phyloP scores from a whole-genome alignment of 2,113 vertebrate species.

The Pandion haliaetus region DNA sequence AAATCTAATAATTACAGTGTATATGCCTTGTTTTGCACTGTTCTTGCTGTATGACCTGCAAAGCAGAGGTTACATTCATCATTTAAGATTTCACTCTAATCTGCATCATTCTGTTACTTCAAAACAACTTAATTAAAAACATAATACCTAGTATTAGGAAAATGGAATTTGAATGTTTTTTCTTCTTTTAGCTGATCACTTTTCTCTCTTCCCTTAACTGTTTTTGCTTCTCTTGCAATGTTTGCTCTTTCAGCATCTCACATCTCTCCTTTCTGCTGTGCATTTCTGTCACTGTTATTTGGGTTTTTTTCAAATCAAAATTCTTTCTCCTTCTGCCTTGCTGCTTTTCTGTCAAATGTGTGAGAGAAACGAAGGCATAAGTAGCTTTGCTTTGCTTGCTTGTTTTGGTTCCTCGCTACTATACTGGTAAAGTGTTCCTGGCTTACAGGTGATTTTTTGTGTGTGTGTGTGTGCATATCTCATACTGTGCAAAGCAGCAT shows the following conservation, averaged over 20 bases:
- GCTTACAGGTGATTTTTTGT: neutral
- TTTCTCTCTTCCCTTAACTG: neutral
- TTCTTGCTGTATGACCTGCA: neutral
- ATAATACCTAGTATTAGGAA: neutral
- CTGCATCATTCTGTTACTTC: neutral
- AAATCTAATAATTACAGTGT: neutral
- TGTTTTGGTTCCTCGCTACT: neutral
- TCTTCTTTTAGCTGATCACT: neutral
- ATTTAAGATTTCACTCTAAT: neutral
- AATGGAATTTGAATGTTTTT: neutral
- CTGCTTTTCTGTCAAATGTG: neutral
- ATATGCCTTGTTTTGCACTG: neutral
- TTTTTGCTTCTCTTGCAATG: neutral
- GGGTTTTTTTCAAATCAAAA: neutral
- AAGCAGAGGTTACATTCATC: neutral
- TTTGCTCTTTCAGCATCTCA: neutral
- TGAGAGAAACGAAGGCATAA: neutral
- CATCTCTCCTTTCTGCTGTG: neutral
- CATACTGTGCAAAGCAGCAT: neutral
- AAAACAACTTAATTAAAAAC: neutral
- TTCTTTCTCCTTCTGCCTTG: neutral
- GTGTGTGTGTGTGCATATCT: neutral
- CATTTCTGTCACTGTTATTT: neutral
- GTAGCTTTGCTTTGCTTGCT: neutral
- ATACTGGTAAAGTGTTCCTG: neutral